Evolutionary conservation across 2,113 vertebrate species (phyloP).

Genomic region (Entomyzon cyanotis): DNA sequence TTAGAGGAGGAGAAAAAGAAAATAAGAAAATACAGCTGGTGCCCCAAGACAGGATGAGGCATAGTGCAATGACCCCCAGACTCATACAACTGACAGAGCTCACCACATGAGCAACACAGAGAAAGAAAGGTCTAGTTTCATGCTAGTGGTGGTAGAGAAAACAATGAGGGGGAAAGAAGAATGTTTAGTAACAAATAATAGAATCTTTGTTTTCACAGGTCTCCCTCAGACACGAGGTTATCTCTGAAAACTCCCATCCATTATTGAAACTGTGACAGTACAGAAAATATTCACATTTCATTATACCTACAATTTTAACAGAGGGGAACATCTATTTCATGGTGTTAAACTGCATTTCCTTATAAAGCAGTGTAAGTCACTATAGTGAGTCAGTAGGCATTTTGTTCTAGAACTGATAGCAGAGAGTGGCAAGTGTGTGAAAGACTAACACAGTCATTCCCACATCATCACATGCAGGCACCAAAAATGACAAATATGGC

Average conservation of each 20-base stretch:
- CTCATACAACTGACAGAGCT: not conserved
- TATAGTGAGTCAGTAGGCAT: constrained; percentile 21
- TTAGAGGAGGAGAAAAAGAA: constrained; percentile 6
- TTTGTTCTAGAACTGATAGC: not conserved
- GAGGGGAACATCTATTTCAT: not conserved
- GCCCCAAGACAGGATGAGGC: not conserved
- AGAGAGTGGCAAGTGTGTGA: not conserved
- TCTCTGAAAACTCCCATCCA: not conserved
- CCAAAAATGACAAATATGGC: not conserved
- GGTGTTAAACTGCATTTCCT: not conserved
- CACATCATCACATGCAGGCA: not conserved
- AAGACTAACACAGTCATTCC: constrained; percentile 1
- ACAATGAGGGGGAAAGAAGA: not conserved
- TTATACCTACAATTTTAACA: not conserved
- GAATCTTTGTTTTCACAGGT: not conserved
- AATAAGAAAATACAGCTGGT: not conserved
- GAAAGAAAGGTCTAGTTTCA: not conserved
- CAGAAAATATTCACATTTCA: not conserved
- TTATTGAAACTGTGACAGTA: not conserved
- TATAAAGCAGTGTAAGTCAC: not conserved
- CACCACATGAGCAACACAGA: not conserved
- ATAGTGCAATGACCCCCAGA: not conserved
- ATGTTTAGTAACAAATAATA: not conserved
- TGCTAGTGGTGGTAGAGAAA: not conserved
- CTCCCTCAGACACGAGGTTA: not conserved